Evolutionary conservation across 1,140 invertebrate species (phyloP), one percentile per base, ranked within the genome.

Genomic region (Trichonephila clavipes): DNA sequence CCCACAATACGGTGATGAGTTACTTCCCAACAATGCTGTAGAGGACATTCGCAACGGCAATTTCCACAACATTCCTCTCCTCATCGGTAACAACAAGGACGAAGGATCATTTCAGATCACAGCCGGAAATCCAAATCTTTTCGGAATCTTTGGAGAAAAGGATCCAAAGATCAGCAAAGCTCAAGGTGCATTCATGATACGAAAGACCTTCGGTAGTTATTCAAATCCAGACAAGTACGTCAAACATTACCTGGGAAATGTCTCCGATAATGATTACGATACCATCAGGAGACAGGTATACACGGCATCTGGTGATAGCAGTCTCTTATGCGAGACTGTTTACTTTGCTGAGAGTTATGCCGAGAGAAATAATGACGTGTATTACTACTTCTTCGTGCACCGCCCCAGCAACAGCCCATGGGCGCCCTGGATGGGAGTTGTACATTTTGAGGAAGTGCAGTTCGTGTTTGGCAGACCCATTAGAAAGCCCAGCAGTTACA

Each of bases 381-480:
- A 94, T 82, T 94, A 93, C 40, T 95, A 95, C 90, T 72, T 93
- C 14, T 95, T 94, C 81, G 86, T 61, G 8, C 94, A 95, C 24
- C 82, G 94, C 4, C 93, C 94, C 12, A 92, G 72, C 40, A 89
- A 82, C 19, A 85, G 58, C 8, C 61, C 81, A 24, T 94, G 77
- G 64, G 82, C 81, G 8, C 82, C 83, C 16, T 95, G 94, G 94
- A 83, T 94, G 61, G 94, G 94, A 14, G 91, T 91, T 0, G 66
- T 64, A 4, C 94, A 94, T 66, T 94, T 88, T 62, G 94, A 94
- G 5, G 94, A 95, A 69, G 93, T 94, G 0, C 94, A 94, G 77
- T 95, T 95, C 64, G 94, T 94, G 8, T 95, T 95, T 82, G 94
- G 94, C 8, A 40, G 51, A 28, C 94, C 94, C 1, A 28, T 95